Evolutionary conservation across 37 sponge, comb jelly and placozoan genomes (phyloP).

Genomic region (Bolinopsis microptera): DNA sequence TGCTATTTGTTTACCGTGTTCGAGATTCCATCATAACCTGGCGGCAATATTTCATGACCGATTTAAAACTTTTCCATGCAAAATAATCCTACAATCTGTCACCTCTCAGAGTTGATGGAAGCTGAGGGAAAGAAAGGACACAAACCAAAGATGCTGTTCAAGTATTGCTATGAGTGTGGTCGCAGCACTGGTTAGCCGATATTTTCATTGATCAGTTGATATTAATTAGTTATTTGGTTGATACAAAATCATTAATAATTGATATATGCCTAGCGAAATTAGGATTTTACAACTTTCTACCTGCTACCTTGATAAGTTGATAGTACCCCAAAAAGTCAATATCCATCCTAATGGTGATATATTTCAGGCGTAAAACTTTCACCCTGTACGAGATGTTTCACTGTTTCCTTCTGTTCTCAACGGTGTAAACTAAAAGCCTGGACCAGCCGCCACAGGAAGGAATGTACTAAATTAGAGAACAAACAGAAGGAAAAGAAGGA

Average conservation of each 20-base stretch:
- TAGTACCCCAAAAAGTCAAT: too few species aligned
- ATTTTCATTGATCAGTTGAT: neutral
- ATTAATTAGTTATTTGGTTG: neutral
- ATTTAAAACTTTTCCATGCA: neutral
- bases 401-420: slow-evolving; percentile 73
- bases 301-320: too few species aligned
- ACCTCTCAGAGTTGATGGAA: neutral
- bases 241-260: neutral
- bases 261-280: too few species aligned
- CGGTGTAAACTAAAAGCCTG: slow-evolving; percentile 69
- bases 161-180: slow-evolving; percentile 52
- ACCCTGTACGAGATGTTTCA: slow-evolving; percentile 70
- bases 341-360: too few species aligned
- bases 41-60: too few species aligned
- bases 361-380: slow-evolving; percentile 67
- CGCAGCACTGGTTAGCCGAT: slow-evolving; percentile 6
- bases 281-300: too few species aligned
- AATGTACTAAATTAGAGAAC: slow-evolving; percentile 69
- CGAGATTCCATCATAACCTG: too few species aligned
- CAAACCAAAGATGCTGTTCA: slow-evolving; percentile 42
- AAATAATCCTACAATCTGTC: neutral
- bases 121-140: neutral
- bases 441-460: slow-evolving; percentile 74
- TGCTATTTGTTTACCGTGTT: too few species aligned
- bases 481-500: slow-evolving; percentile 64